Evolutionary conservation across 2,113 vertebrate species (phyloP), one percentile per base, ranked within the genome.

Genomic region (Platycercus adscitus): DNA sequence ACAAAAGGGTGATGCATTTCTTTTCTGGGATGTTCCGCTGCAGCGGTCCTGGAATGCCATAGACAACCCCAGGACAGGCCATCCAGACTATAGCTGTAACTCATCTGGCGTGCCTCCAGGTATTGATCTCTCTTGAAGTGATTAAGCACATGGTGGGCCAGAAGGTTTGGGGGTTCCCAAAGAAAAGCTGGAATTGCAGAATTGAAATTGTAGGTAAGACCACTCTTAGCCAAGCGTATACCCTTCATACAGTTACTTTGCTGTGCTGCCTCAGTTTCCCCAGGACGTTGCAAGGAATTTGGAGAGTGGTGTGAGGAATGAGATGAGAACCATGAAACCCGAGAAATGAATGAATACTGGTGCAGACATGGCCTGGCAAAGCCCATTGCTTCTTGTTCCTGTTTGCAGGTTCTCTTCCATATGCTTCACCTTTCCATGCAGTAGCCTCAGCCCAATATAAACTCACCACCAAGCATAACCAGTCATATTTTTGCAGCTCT

Each of bases 21-120:
- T 75, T 79, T 75, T 85, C 55, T 37, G 70, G 46, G 41, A n/a
- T 61, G 23, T 25, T 58, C 24, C 68, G 52, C 61, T 26, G 4
- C 4, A 2, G 10, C 0, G 0, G 52, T 41, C 18, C 31, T 79
- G n/a, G 24, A 18, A 58, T 79, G 28, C 46, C 0, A 0, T 68
- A 73, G 69, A 61, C 80, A 73, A 39, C 10, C 28, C 23, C 49
- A 26, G 81, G 64, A 80, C 77, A 86, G 18, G 60, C 64, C 31
- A 41, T 83, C 28, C 63, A 80, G 63, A n/a, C 24, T 9, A 1
- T 33, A 71, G 55, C 13, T 0, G 2, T 83, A 68, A 53, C 31
- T 68, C 1, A 4, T 19, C 31, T 68, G 64, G 52, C 13, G 0
- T 41, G 47, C 39, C 68, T 82, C 76, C 37, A 43, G 76, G 43